phyloP scores from a whole-genome alignment of 1,140 invertebrate species.

The Apis cerana region DNA sequence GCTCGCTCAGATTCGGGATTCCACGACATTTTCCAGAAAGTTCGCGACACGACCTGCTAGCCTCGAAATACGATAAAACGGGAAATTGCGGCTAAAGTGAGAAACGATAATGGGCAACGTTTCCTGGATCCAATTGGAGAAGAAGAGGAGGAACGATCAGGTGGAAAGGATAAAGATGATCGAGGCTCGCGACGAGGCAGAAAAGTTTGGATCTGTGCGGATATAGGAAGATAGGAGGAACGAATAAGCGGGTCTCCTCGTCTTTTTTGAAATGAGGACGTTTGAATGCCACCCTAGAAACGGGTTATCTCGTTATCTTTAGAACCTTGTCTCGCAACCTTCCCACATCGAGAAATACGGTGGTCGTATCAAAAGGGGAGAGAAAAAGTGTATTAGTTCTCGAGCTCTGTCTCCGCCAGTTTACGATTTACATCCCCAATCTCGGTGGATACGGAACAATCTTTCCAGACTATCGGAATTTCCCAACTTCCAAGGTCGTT shows the following conservation, averaged over 20 bases:
- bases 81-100: constrained; percentile 34
- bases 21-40: constrained; percentile 12
- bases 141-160: not conserved
- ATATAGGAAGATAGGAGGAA: constrained; percentile 9
- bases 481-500: not conserved
- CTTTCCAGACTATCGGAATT: not conserved
- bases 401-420: constrained; percentile 8
- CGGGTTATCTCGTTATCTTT: constrained; percentile 71
- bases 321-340: constrained; percentile 50
- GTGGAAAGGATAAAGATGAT: constrained; percentile 3
- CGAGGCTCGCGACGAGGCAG: constrained; percentile 15
- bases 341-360: constrained; percentile 8
- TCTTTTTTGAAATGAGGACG: constrained; percentile 67
- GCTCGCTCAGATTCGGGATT: not conserved
- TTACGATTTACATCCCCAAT: constrained; percentile 15
- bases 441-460: not conserved
- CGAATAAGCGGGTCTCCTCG: not conserved
- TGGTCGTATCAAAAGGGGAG: not conserved
- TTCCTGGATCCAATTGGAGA: not conserved
- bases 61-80: constrained; percentile 2
- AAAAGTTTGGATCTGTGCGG: constrained; percentile 46
- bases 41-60: not conserved
- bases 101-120: constrained; percentile 26
- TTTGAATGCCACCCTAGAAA: constrained; percentile 67
- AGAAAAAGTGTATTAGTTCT: constrained; percentile 51